Conservation (phyloP, 2,888 invertebrate species). For the Drosophila barbarae region DNA sequence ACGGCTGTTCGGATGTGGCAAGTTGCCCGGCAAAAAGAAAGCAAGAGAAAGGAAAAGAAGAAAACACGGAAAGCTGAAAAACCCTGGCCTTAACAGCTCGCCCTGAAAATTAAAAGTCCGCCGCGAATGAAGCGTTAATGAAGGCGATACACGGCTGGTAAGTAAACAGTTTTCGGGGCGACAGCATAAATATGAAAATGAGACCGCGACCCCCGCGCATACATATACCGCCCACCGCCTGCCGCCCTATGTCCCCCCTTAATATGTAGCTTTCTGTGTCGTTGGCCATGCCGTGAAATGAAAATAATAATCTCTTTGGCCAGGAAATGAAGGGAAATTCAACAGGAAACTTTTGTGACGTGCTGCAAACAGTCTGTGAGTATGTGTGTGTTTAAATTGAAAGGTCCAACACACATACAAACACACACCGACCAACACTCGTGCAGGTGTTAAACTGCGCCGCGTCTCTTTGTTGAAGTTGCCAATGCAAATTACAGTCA, state of each 20-base stretch:
- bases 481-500: slow-evolving; percentile 48
- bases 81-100: slow-evolving; percentile 44
- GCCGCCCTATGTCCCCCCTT: slow-evolving; percentile 23
- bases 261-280: slow-evolving; percentile 49
- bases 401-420: slow-evolving; percentile 35
- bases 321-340: slow-evolving; percentile 74
- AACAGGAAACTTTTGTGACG: slow-evolving; percentile 74
- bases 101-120: slow-evolving; percentile 55
- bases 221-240: neutral
- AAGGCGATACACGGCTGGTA: slow-evolving; percentile 48
- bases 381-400: slow-evolving; percentile 45
- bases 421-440: slow-evolving; percentile 25
- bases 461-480: slow-evolving; percentile 23
- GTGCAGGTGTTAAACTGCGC: slow-evolving; percentile 38
- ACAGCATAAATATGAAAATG: slow-evolving; percentile 54
- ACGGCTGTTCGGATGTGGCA: slow-evolving; percentile 41
- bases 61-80: slow-evolving; percentile 10
- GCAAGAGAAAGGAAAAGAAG: neutral
- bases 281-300: slow-evolving; percentile 48
- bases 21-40: slow-evolving; percentile 32
- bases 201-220: neutral
- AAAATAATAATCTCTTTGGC: slow-evolving; percentile 72
- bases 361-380: slow-evolving; percentile 61
- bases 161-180: slow-evolving; percentile 51
- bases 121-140: slow-evolving; percentile 70